phyloP scores from a whole-genome alignment of 2,113 vertebrate genomes.

The Anhinga anhinga region DNA sequence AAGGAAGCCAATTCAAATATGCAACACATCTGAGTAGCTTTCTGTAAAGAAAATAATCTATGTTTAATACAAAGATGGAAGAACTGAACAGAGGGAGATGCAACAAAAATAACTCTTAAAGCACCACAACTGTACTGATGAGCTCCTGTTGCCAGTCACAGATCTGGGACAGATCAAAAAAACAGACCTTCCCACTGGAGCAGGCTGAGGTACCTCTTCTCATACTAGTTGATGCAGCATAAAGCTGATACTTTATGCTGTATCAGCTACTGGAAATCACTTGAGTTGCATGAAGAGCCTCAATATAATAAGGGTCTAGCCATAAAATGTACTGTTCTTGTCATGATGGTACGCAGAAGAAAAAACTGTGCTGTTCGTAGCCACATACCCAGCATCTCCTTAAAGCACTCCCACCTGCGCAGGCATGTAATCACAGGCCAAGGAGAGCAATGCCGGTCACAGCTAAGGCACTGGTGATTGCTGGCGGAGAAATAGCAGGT shows the following conservation, averaged over 20 bases:
- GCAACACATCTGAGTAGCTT: neutral
- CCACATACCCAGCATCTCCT: neutral
- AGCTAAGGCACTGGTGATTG: neutral
- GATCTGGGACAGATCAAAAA: neutral
- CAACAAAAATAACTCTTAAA: neutral
- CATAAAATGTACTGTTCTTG: neutral
- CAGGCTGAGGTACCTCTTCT: neutral
- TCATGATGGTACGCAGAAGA: rapidly evolving
- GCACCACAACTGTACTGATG: neutral
- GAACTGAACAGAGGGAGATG: neutral
- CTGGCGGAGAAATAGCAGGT: neutral
- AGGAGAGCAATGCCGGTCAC: neutral
- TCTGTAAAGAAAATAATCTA: neutral
- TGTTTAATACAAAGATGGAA: neutral
- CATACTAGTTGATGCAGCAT: neutral
- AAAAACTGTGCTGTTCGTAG: neutral
- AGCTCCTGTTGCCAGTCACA: neutral
- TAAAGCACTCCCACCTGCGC: rapidly evolving
- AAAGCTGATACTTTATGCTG: neutral
- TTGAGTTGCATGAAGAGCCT: neutral
- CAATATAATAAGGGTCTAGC: neutral
- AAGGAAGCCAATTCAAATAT: neutral
- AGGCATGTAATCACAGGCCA: neutral
- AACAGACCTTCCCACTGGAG: neutral
- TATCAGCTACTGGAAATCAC: neutral